Evolutionary conservation across 2,113 vertebrate species (phyloP), one percentile per base, ranked within the genome.

Genomic region (Acanthisitta chloris): DNA sequence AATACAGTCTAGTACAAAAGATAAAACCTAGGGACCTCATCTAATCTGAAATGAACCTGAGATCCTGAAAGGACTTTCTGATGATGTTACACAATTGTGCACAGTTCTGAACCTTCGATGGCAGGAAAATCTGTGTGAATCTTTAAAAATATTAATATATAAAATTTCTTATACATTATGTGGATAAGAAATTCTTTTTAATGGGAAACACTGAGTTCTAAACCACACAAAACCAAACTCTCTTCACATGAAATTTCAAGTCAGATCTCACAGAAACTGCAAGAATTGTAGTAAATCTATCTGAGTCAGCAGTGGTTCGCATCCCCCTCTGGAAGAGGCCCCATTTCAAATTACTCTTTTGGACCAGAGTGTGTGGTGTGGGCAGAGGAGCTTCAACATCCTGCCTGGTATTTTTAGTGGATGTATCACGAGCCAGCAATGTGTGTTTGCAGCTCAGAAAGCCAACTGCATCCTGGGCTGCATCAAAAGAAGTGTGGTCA

Each of bases 401-500:
- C 74, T 74, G 18, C 19, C 23, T 36, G 10, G 1, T 12, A n/a
- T 74, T 82, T 87, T 24, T 15, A 9, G 10, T 29, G 11, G 14
- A 16, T 16, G 2, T 76, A 28, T 70, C 36, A n/a, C 25, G 34
- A 62, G 17, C 16, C 12, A 3, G 10, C 17, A 25, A 55, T 14
- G 8, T 42, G 21, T 5, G 1, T 16, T 52, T 10, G 20, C 48
- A 73, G n/a, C n/a, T n/a, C 13, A 25, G 42, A 40, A 67, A 26
- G 3, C 4, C 77, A 55, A 24, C 8, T 5, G 4, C 1, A 2
- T 21, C 25, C 52, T 62, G 33, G 14, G 20, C 25, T 67, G 33
- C 25, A 40, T 25, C 13, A 29, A 31, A 55, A 21, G 3, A 10
- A 8, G 3, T 2, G 0, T 14, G 40, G 17, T 10, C 46, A 43